Base-by-base conservation (phyloP, 2,797 vertebrate species). In the Lacerta bilineata region DNA sequence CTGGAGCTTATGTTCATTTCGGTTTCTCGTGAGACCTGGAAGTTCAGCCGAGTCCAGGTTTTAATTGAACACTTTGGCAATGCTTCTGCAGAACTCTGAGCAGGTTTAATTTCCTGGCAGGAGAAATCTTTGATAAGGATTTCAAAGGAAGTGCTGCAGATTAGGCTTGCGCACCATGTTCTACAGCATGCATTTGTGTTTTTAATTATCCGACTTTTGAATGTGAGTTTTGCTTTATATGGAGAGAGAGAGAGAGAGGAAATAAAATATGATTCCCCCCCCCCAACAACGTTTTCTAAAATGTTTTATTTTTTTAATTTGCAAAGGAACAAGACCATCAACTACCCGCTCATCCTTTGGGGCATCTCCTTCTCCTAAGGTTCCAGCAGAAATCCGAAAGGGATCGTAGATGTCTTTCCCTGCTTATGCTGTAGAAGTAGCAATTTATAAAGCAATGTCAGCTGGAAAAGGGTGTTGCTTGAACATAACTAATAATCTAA, bases 271-370 rank as follows among this genome's bases (percentile, higher is more conserved):
- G 20, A 64, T 23, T 20, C 84, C 18, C 15, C 23, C 3, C 36
- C 29, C 39, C 39, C 39, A 41, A 27, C 74, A 77, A 69, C 8
- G 15, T 64, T 85, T 41, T 17, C 17, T 61, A 79, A 50, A 20
- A 55, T 61, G 66, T 66, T 36, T 36, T 74, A 7, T 74, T 74
- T 74, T 74, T 74, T 74, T 74, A 39, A 33, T 89, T 90, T 90
- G 36, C 88, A 76, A 75, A 93, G 90, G 84, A 80, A n/a, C 85
- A 88, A 89, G 92, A 83, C 81, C 88, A 66, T 83, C 81, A 87
- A 82, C 64, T 8, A 50, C n/a, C 50, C 78, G 36, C 50, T 61
- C 85, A 68, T 84, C 83, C n/a, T 61, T 86, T 43, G 76, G 80
- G 33, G 17, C 89, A 81, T 43, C 83, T 74, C 41, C 83, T 78